Conservation (phyloP, 2,888 invertebrate genomes). For the Tenthredo notha region DNA sequence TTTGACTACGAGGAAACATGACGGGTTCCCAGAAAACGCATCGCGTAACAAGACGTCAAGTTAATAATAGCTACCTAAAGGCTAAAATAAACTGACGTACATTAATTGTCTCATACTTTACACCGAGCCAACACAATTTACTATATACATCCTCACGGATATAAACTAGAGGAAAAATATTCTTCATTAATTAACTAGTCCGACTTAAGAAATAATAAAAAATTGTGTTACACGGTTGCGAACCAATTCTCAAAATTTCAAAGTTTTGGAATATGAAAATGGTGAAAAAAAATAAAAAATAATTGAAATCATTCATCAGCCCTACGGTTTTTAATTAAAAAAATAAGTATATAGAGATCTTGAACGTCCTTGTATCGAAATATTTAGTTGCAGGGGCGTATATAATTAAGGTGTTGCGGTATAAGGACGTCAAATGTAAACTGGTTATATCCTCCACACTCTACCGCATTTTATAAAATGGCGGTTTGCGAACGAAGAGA, state of each 20-base stretch:
- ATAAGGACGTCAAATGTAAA: conserved; percentile 60
- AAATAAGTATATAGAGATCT: background rate
- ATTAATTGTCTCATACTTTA: conserved; percentile 60
- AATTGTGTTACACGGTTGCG: too few relatives aligned
- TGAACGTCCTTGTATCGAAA: background rate
- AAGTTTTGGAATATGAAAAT: too few relatives aligned
- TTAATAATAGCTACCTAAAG: conserved; percentile 68
- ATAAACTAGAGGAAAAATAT: background rate
- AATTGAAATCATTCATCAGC: background rate
- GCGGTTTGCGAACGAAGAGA: conserved; percentile 62
- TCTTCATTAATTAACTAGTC: too few relatives aligned
- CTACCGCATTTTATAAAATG: conserved; percentile 73
- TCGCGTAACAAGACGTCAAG: conserved; percentile 69
- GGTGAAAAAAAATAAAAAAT: too few relatives aligned
- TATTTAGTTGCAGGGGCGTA: background rate
- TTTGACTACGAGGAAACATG: conserved; percentile 53
- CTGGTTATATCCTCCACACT: conserved; percentile 55
- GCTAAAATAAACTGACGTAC: conserved; percentile 64
- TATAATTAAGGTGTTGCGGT: conserved; percentile 31
- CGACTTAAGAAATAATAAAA: too few relatives aligned
- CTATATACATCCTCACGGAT: background rate
- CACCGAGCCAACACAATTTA: background rate
- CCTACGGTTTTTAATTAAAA: background rate
- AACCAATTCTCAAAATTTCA: too few relatives aligned
- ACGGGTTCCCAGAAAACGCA: conserved; percentile 69